Percentiles rank a stretch among this genome's conserved stretches.
phyloP scores from a whole-genome alignment of 2,113 vertebrate species.

The Syngnathus typhle region DNA sequence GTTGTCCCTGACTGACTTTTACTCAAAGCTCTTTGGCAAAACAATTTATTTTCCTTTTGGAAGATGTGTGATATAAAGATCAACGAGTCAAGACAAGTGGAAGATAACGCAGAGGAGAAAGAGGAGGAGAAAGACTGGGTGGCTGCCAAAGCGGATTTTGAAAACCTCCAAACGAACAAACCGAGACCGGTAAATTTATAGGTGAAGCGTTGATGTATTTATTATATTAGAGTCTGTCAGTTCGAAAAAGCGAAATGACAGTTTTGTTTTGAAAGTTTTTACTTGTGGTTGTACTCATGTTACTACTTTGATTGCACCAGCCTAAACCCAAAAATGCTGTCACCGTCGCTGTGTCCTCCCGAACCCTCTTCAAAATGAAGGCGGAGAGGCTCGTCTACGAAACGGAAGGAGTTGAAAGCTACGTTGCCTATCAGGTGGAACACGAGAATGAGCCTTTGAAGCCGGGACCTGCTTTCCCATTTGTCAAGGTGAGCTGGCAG shows the following conservation, averaged over 20 bases:
- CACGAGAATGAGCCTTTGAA: constrained; percentile 80
- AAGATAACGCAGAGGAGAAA: constrained; percentile 37
- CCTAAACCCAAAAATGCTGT: constrained; percentile 84
- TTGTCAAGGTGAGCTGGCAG: constrained; percentile 81
- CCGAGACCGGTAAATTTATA: constrained; percentile 74
- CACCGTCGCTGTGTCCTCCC: constrained; percentile 88
- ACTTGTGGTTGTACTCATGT: not conserved
- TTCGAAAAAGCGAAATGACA: not conserved
- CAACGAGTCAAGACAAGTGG: not conserved
- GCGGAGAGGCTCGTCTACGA: constrained; percentile 80
- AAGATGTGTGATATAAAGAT: constrained; percentile 54
- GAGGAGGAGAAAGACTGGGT: constrained; percentile 73
- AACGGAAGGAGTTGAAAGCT: constrained; percentile 84
- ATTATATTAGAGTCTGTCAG: not conserved
- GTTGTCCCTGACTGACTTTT: not conserved
- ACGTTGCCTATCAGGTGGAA: constrained; percentile 78
- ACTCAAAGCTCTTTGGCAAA: not conserved
- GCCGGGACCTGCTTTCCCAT: constrained; percentile 82
- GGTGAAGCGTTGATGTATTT: not conserved
- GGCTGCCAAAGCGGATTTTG: constrained; percentile 73
- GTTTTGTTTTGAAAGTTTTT: not conserved
- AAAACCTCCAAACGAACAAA: constrained; percentile 68
- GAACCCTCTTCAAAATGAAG: constrained; percentile 85
- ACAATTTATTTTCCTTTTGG: not conserved
- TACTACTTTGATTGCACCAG: constrained; percentile 50